These are phyloP conservation scores for Athrips mouffetella DNA, from an alignment of 2,888 invertebrate genomes.

Conservation along the genomic window DNA sequence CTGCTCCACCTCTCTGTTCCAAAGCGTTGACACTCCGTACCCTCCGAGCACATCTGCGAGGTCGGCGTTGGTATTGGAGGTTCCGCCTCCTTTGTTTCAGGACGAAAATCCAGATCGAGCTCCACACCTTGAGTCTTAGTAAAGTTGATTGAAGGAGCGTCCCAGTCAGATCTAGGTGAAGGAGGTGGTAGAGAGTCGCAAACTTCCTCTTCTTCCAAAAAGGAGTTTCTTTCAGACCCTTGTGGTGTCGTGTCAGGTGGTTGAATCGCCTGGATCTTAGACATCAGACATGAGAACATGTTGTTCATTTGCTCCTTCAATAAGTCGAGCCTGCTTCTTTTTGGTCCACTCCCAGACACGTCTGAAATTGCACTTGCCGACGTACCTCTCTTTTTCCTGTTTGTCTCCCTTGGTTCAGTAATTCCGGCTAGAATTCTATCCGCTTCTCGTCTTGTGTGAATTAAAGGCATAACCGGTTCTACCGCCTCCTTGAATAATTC, in stretches of 20 bases:
- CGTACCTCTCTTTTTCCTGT: background rate
- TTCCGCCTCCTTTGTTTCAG: background rate
- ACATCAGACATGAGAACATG: background rate
- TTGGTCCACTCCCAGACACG: background rate
- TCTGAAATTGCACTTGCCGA: background rate
- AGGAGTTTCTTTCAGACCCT: background rate
- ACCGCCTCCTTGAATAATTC: too few relatives aligned
- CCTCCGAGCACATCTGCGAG: background rate
- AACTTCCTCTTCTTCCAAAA: background rate
- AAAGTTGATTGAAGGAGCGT: background rate
- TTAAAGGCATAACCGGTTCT: too few relatives aligned
- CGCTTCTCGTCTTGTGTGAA: conserved; percentile 18
- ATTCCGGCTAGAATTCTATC: conserved; percentile 17
- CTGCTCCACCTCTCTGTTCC: too few relatives aligned
- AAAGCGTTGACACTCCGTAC: too few relatives aligned
- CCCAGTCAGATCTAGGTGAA: background rate
- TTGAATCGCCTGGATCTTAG: background rate
- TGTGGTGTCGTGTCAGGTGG: background rate
- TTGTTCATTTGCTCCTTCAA: background rate
- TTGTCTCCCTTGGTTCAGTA: conserved; percentile 14
- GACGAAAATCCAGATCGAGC: background rate
- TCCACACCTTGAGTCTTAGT: background rate
- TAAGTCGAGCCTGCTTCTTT: background rate
- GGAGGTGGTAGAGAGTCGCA: background rate
- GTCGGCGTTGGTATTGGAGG: background rate